Conservation (phyloP, 2,113 vertebrate species). For the Perca fluviatilis region DNA sequence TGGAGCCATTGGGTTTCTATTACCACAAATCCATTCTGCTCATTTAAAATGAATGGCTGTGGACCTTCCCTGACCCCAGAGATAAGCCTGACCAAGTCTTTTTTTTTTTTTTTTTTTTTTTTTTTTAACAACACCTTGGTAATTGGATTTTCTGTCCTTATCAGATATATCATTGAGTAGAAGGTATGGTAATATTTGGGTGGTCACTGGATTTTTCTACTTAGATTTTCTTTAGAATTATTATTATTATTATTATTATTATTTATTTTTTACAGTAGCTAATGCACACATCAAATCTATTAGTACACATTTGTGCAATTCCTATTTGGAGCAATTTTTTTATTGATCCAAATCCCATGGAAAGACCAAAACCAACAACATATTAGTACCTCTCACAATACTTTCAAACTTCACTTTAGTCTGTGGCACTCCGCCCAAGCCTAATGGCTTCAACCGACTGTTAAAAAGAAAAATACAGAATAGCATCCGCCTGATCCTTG, state of each 20-base stretch:
- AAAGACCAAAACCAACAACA: not conserved
- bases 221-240: not conserved
- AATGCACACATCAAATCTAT: not conserved
- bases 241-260: not conserved
- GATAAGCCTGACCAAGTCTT: conserved; percentile 53
- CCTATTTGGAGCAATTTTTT: not conserved
- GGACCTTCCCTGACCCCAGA: conserved; percentile 73
- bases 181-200: conserved; percentile 16
- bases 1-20: conserved; percentile 78
- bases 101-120: conserved; percentile 8
- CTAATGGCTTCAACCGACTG: not conserved
- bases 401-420: not conserved
- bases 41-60: conserved; percentile 83
- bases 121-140: conserved; percentile 43
- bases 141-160: conserved; percentile 42
- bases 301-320: not conserved
- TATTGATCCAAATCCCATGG: not conserved
- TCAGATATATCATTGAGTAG: conserved; percentile 25
- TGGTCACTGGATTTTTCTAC: not conserved
- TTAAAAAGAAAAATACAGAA: not conserved
- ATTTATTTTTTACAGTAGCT: not conserved
- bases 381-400: not conserved
- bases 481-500: not conserved
- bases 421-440: not conserved
- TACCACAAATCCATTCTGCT: conserved; percentile 79